These are phyloP conservation scores for Hippocampus barbouri DNA, from an alignment of 2,113 vertebrate genomes.

Conservation along the genomic window DNA sequence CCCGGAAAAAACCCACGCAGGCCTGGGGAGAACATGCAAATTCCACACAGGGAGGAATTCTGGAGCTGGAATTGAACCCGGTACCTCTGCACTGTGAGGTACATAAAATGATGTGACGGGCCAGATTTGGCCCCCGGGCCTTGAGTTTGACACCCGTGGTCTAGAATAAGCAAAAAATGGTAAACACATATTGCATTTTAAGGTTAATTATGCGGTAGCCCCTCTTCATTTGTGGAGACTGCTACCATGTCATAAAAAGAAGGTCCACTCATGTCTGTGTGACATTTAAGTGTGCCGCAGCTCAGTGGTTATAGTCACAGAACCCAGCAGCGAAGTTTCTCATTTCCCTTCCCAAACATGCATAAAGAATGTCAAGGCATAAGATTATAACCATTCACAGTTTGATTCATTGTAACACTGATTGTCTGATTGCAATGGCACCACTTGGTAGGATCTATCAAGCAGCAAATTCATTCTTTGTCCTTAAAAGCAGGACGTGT, in stretches of 20 bases:
- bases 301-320: conserved; percentile 11
- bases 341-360: not conserved
- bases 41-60: too few relatives aligned
- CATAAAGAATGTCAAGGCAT: not conserved
- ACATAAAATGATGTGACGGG: too few relatives aligned
- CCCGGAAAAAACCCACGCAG: too few relatives aligned
- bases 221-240: not conserved
- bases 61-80: too few relatives aligned
- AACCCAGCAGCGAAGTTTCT: not conserved
- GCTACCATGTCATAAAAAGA: not conserved
- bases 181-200: too few relatives aligned
- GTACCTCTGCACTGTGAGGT: too few relatives aligned
- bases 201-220: not conserved
- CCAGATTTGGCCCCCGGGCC: too few relatives aligned
- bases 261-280: not conserved
- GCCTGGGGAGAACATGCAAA: too few relatives aligned
- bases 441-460: not conserved
- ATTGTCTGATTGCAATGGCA: not conserved
- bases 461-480: not conserved
- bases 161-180: too few relatives aligned
- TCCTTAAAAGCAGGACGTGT: not conserved
- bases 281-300: conserved; percentile 2
- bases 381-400: not conserved
- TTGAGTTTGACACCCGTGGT: too few relatives aligned
- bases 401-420: not conserved